Conservation (phyloP, 2,888 invertebrate species). For the Netelia fuscicornis region DNA sequence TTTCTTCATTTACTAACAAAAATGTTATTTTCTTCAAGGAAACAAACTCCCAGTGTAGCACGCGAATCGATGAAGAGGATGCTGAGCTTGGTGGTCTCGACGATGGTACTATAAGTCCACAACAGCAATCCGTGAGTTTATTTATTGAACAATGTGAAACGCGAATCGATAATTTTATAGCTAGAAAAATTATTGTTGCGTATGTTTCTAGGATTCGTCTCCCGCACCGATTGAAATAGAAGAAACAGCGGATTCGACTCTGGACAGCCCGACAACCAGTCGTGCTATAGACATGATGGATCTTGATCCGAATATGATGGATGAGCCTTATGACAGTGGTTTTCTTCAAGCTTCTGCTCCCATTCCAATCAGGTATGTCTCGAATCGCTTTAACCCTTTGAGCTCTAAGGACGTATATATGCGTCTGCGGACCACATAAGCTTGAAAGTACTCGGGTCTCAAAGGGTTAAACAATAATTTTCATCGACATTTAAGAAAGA, state of each 20-base stretch:
- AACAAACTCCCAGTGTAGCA: slow-evolving; percentile 82
- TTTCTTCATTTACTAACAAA: slow-evolving; percentile 9
- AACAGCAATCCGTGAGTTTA: slow-evolving; percentile 74
- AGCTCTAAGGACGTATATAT: no score
- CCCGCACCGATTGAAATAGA: slow-evolving; percentile 79
- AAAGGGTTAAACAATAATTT: no score
- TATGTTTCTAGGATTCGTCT: slow-evolving; percentile 72
- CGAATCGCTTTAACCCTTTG: not conserved
- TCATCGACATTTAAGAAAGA: no score
- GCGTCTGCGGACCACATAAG: no score
- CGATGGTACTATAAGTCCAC: slow-evolving; percentile 77
- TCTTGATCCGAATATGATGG: slow-evolving; percentile 83
- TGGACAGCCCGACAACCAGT: slow-evolving; percentile 82
- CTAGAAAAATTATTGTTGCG: not conserved
- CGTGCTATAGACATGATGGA: slow-evolving; percentile 84
- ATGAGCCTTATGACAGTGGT: slow-evolving; percentile 83
- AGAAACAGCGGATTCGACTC: slow-evolving; percentile 76
- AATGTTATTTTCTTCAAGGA: slow-evolving; percentile 66
- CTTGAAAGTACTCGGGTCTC: no score
- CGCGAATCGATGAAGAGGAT: slow-evolving; percentile 89
- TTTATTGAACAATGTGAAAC: not conserved
- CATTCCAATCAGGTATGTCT: slow-evolving; percentile 81
- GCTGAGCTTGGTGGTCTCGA: slow-evolving; percentile 80
- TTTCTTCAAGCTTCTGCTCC: slow-evolving; percentile 83
- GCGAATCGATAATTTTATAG: slow-evolving; percentile 14